Evolutionary conservation across 2,888 invertebrate genomes (phyloP), one percentile per base, ranked within the genome.

Genomic region (Tetragonisca angustula): DNA sequence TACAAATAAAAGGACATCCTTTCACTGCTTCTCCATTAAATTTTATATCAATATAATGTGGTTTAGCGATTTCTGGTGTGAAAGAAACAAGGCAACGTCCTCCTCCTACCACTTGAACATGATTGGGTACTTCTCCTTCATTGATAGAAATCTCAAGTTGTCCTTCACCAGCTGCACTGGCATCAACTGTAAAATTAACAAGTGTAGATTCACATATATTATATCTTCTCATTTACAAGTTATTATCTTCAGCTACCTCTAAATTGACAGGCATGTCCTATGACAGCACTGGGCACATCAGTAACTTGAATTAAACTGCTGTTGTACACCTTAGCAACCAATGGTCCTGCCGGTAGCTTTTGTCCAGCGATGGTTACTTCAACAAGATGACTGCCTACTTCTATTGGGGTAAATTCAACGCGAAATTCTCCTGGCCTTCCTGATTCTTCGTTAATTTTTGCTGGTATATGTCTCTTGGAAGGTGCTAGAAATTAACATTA

Each of bases 71-170:
- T 94, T 98, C 98, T 62, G 99, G 99, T 32, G 98, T 98, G 95
- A 99, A 99, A 86, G 98, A 98, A 54, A 99, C 99, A 70, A 98
- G 96, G 93, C 99, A 99, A 87, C 98, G 96, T 72, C 99, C 99
- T 70, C 99, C 98, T 52, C 99, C 99, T 24, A 99, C 98, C 76
- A 99, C 99, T 95, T 97, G 97, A 43, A 99, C 99, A 95, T 99
- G 99, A 95, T 99, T 99, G 70, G 99, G 99, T 85, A 99, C 98
- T 96, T 99, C 98, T 89, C 99, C 99, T 95, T 99, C 99, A 95
- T 99, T 99, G 94, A 99, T 99, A 92, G 99, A 99, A 93, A 99
- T 99, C 96, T 99, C 99, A 92, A 99, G 96, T 95, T 99, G 99
- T 72, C 99, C 99, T 96, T 99, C 99, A 62, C 99, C 99, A 74